Conservation (phyloP, 2,113 vertebrate genomes). For the Leiothrix lutea region DNA sequence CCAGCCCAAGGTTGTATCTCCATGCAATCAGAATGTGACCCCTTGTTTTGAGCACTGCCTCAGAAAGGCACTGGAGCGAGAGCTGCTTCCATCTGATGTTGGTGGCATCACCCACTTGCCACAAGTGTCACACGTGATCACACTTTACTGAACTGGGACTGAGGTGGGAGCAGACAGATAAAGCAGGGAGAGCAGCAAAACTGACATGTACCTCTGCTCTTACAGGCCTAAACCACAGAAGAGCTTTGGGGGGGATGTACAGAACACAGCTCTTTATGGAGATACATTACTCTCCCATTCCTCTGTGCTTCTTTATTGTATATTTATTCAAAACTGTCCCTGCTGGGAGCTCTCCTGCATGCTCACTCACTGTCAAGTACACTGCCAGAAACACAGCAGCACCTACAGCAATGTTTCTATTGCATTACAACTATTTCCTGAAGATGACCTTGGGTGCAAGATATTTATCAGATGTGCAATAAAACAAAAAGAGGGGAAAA, state of each 20-base stretch:
- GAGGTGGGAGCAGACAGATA: not conserved
- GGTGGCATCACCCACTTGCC: not conserved
- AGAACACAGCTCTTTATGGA: not conserved
- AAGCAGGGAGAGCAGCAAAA: not conserved
- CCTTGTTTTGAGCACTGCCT: not conserved
- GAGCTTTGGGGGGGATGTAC: not conserved
- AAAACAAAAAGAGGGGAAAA: not conserved
- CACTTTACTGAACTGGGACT: not conserved
- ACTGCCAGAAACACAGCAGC: not conserved
- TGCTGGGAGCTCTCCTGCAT: not conserved
- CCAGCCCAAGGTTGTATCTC: not conserved
- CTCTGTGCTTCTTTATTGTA: not conserved
- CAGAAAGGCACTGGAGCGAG: not conserved
- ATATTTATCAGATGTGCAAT: not conserved
- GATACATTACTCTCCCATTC: not conserved
- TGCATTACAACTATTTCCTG: not conserved
- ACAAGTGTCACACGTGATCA: not conserved
- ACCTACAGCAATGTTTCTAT: not conserved
- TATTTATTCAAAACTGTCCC: conserved; percentile 3
- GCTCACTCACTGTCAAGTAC: conserved; percentile 13
- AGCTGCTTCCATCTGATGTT: not conserved
- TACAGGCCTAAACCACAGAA: not conserved
- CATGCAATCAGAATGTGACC: not conserved
- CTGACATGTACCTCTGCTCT: not conserved
- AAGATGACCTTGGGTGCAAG: not conserved